Percentiles rank a stretch among this genome's conserved stretches.
Conservation (phyloP, 35 echinoderm and acorn worm species). For the Ptychodera flava region DNA sequence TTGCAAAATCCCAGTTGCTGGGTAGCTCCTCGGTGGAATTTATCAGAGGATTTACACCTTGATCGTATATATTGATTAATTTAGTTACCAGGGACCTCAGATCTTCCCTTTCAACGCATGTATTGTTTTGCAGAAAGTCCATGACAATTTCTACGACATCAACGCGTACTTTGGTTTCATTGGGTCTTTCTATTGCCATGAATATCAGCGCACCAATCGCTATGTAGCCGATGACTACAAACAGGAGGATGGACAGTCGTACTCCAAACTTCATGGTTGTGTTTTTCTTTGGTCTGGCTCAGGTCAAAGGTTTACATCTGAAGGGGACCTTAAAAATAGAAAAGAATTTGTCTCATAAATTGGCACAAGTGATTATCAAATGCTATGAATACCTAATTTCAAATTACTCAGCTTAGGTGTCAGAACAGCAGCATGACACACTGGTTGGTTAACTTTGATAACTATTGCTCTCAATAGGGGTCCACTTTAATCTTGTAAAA, state of each 20-base stretch:
- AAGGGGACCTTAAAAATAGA: no score
- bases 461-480: no score
- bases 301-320: no score
- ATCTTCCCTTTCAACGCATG: background rate
- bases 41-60: background rate
- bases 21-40: background rate
- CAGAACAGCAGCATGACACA: no score
- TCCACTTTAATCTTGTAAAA: no score
- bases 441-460: no score
- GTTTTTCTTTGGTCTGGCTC: no score
- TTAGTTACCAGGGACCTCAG: background rate
- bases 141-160: background rate
- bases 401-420: no score
- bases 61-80: background rate
- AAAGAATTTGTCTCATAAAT: no score
- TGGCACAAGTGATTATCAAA: no score
- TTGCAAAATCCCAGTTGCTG: slow-evolving; percentile 32
- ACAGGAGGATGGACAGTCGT: background rate
- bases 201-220: background rate
- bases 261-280: background rate
- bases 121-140: background rate
- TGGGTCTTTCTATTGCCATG: background rate
- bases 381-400: no score
- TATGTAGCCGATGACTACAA: background rate
- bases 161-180: background rate